Base-by-base conservation (phyloP, 2,888 invertebrate species). In the Eledone cirrhosa region DNA sequence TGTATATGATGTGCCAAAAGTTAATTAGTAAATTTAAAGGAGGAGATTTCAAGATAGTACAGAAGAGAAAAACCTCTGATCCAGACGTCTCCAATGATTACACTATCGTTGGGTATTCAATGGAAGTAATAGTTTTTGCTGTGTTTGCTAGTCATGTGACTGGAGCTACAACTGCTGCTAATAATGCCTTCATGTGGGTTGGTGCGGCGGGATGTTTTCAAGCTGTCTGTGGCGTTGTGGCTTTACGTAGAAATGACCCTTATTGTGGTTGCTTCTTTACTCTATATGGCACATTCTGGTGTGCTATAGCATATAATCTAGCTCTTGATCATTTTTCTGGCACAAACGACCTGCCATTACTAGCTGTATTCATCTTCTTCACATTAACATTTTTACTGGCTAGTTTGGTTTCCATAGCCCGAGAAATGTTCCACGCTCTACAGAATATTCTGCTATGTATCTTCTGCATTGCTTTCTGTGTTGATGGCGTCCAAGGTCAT, bases 281-380 rank as follows among this genome's bases (percentile, higher is more conserved):
- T 33, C 77, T 85, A 3, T 81, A 84, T 77, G 84, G 83, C 13
- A 79, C 82, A 33, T 82, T 85, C 79, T 86, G 86, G 86, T 31
- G 80, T 27, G 80, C 82, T n/a, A 79, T 84, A 31, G 83, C 82
- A 7, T 83, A 79, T 65, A 83, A 81, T 75, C 77, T 85, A 27
- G 77, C 76, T 3, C 48, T 84, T 14, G 80, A 83, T n/a, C 79
- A 82, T 53, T 78, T 80, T 75, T 74, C 78, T 16, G 79, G 74
- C 16, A 24, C 59, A 33, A 76, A 78, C 24, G 78, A 47, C 63
- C 4, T 80, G 14, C 80, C 78, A 3, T 72, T 82, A 13, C 59
- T 84, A 7, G 81, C 86, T 5, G 81, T 84, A 2, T 81, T 81
- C 19, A 81, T 84, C 65, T 80, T 84, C 41, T 79, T 84, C 48